Percentiles rank a stretch among this genome's conserved stretches.
Evolutionary conservation across 2,888 invertebrate genomes (phyloP).

Genomic region (Celastrina argiolus): DNA sequence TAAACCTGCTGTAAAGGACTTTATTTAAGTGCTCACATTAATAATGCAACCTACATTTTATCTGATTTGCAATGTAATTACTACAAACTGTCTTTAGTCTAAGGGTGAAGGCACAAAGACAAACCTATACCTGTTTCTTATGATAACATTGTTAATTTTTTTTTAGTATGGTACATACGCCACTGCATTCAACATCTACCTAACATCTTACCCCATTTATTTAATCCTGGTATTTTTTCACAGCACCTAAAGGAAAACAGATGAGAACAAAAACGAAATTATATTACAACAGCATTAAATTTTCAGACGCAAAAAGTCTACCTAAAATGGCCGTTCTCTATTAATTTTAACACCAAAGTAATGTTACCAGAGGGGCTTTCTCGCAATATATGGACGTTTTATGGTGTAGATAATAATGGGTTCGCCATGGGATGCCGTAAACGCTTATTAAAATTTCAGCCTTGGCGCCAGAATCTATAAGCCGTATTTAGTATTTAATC

Average conservation of each 20-base stretch:
- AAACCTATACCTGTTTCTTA: too few relatives aligned
- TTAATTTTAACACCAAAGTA: constrained; percentile 12
- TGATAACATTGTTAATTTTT: too few relatives aligned
- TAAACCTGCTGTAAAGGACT: neutral
- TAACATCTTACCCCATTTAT: too few relatives aligned
- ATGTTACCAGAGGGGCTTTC: neutral
- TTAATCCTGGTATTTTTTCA: too few relatives aligned
- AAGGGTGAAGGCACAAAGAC: too few relatives aligned
- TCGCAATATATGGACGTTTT: neutral
- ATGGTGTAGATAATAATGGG: neutral
- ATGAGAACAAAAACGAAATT: neutral
- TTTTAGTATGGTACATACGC: too few relatives aligned
- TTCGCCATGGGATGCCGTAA: constrained; percentile 5
- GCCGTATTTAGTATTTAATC: neutral
- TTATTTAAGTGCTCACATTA: too few relatives aligned
- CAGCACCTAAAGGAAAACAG: neutral
- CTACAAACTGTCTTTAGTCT: too few relatives aligned
- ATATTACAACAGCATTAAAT: neutral
- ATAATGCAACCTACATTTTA: too few relatives aligned
- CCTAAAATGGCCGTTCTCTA: neutral
- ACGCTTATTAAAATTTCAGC: constrained; percentile 16
- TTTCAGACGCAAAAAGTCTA: neutral
- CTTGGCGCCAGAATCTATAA: neutral
- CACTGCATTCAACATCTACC: too few relatives aligned
- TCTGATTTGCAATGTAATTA: too few relatives aligned